Evolutionary conservation across 2,888 invertebrate genomes (phyloP).

Genomic region (Drosophila basisetae): DNA sequence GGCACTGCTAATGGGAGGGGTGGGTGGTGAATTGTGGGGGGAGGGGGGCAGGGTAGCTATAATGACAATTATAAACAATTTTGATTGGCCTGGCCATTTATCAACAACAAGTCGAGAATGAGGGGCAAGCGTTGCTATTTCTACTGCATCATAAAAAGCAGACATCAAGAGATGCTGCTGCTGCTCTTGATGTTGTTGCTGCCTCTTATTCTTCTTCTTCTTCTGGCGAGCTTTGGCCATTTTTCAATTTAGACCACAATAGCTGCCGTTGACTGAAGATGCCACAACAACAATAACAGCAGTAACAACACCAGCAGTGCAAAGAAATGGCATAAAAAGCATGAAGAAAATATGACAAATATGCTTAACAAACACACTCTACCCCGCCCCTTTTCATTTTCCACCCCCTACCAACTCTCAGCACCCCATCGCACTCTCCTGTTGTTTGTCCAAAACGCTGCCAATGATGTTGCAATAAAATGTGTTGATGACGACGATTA

Average conservation of each 20-base stretch:
- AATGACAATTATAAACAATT: constrained; percentile 79
- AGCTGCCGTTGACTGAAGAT: constrained; percentile 49
- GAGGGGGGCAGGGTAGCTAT: constrained; percentile 4
- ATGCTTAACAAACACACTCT: constrained; percentile 22
- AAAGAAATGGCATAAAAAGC: constrained; percentile 31
- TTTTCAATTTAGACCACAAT: constrained; percentile 57
- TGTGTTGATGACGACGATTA: constrained; percentile 71
- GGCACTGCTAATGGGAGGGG: neutral
- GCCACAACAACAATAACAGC: constrained; percentile 22
- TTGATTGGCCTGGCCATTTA: constrained; percentile 72
- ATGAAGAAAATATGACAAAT: constrained; percentile 57
- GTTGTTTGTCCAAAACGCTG: constrained; percentile 19
- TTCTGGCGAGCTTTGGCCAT: constrained; percentile 34
- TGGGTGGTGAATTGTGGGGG: neutral
- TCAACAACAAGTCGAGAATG: constrained; percentile 53
- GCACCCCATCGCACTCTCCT: neutral
- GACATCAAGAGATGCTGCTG: constrained; percentile 55
- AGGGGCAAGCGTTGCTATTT: neutral
- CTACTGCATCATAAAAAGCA: constrained; percentile 70
- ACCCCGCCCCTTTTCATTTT: neutral
- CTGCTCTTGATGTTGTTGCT: constrained; percentile 36
- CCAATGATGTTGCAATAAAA: constrained; percentile 80
- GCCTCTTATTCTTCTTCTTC: constrained; percentile 5
- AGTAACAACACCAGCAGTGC: constrained; percentile 4
- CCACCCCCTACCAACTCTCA: neutral